Conservation (phyloP, 2,888 invertebrate genomes). For the Synergus umbraculus region DNA sequence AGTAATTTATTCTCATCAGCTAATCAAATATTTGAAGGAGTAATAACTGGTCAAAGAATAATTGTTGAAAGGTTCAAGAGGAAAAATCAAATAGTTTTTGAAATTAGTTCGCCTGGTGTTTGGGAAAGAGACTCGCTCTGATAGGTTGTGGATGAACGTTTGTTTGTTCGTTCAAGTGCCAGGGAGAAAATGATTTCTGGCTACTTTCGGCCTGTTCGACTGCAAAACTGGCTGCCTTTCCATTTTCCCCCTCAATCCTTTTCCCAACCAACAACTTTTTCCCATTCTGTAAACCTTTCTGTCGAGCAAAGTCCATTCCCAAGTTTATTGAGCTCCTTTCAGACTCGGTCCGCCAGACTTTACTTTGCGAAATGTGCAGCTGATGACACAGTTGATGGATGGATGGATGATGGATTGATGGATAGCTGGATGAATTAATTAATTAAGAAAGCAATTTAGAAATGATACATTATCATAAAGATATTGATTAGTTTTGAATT, state of each 20-base stretch:
- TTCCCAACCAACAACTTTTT: constrained; percentile 9
- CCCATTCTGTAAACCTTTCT: constrained; percentile 15
- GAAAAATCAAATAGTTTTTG: too few species aligned
- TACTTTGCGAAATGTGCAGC: constrained; percentile 46
- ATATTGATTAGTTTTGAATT: too few species aligned
- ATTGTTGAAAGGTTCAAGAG: background rate
- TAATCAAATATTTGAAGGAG: background rate
- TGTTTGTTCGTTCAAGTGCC: constrained; percentile 48
- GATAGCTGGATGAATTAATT: background rate
- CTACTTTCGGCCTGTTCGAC: constrained; percentile 46
- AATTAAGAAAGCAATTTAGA: too few species aligned
- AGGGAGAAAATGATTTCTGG: constrained; percentile 51
- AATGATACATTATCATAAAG: too few species aligned
- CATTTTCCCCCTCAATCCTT: constrained; percentile 4
- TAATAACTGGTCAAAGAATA: background rate
- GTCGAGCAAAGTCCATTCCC: constrained; percentile 53
- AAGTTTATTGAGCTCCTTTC: constrained; percentile 56
- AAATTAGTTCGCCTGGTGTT: background rate
- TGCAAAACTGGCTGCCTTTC: constrained; percentile 6
- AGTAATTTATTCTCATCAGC: background rate
- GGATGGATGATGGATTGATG: constrained; percentile 44
- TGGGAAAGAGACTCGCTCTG: constrained; percentile 34
- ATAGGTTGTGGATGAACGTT: constrained; percentile 58
- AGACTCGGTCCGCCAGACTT: constrained; percentile 42
- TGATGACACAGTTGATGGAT: background rate